Evolutionary conservation across 2,113 vertebrate genomes (phyloP), one percentile per base, ranked within the genome.

Genomic region (Podiceps cristatus): DNA sequence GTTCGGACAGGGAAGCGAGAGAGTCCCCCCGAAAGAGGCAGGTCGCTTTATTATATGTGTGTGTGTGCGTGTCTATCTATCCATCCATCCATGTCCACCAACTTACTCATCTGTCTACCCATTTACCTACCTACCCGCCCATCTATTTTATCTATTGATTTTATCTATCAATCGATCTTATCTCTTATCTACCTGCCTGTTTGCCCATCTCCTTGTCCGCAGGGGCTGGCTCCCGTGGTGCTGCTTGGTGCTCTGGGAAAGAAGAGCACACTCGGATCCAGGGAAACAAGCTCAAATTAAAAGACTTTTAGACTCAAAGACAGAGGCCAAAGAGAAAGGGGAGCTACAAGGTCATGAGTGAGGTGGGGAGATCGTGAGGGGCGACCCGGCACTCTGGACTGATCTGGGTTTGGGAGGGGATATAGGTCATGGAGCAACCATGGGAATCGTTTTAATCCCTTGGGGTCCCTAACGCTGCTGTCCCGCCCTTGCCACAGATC

Each of bases 311-410:
- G 23, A 4, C 25, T 71, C 31, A 18, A 7, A 59, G 29, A 55
- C 53, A 10, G 52, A 44, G 44, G 37, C 50, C 88, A 67, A 42
- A 44, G 42, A 66, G 37, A 74, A 71, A 58, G 15, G 20, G 17
- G 58, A 50, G 11, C 5, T 17, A 13, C 0, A 8, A 69, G 31
- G 9, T 29, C 23, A 13, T 9, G 50, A n/a, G 4, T 18, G 76
- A 52, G 15, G 28, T 0, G 1, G 2, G 33, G 60, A 11, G 37
- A 11, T 6, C 18, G 59, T 10, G 13, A 35, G 28, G 15, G n/a
- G 29, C 44, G 49, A 33, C 7, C 3, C 3, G 1, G 62, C 2
- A 3, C 5, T 18, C 40, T 5, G 77, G 45, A 5, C 6, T 11
- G 50, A 77, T 37, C 3, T 13, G 63, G 40, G 7, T 52, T 74